Percentiles rank a stretch among this genome's conserved stretches.
These are phyloP conservation scores for Craseonycteris thonglongyai DNA, from an alignment of 2,113 vertebrate genomes.

Conservation along the genomic window DNA sequence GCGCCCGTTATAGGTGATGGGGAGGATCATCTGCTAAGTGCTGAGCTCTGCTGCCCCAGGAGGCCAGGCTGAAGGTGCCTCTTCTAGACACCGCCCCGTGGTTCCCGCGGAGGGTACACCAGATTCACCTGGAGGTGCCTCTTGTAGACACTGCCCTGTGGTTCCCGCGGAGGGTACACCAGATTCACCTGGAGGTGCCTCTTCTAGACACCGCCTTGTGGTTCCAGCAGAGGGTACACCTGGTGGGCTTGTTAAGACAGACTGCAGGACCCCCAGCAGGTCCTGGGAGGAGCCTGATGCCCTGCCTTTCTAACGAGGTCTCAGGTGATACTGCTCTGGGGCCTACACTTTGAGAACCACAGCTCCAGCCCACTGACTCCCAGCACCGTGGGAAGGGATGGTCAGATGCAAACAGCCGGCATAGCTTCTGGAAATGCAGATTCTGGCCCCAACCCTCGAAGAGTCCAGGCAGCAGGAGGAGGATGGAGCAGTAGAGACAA, in stretches of 20 bases:
- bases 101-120: rapidly evolving
- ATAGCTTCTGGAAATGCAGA: neutral
- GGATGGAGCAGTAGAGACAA: too few species aligned
- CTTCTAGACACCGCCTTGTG: neutral
- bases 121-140: neutral
- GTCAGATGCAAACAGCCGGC: neutral
- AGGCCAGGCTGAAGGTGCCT: neutral
- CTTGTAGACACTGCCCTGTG: neutral
- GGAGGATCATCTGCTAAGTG: neutral
- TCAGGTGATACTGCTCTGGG: too few species aligned
- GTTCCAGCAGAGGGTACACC: rapidly evolving
- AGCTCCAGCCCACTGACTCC: neutral
- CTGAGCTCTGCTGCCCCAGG: neutral
- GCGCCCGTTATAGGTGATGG: rapidly evolving
- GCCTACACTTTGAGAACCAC: neutral
- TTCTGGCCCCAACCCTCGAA: neutral
- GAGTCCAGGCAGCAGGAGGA: neutral
- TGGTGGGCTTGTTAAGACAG: neutral
- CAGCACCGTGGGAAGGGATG: neutral
- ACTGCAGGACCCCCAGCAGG: too few species aligned
- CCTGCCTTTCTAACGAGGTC: neutral
- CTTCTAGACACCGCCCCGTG: neutral
- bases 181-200: neutral
- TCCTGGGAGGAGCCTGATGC: neutral
- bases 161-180: rapidly evolving